phyloP scores from a whole-genome alignment of 2,797 vertebrate species.

The Rhincodon typus region DNA sequence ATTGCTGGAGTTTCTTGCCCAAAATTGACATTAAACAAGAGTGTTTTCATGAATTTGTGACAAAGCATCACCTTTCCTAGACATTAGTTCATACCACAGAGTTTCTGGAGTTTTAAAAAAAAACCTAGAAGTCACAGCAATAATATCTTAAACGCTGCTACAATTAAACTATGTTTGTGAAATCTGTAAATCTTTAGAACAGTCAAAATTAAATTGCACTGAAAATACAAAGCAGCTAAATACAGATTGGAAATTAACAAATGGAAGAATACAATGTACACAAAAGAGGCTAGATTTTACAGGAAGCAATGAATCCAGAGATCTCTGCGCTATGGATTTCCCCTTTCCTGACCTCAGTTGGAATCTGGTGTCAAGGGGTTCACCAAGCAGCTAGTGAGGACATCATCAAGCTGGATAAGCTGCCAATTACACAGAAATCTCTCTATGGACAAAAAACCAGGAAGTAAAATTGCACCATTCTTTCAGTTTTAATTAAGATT shows the following conservation, averaged over 20 bases:
- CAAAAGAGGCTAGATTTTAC: neutral
- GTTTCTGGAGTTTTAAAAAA: neutral
- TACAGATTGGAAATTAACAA: neutral
- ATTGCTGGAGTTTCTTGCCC: neutral
- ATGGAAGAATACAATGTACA: neutral
- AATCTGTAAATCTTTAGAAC: neutral
- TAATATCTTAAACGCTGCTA: neutral
- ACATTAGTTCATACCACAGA: neutral
- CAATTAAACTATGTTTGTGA: neutral
- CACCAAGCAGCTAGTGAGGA: neutral
- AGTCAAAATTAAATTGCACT: neutral
- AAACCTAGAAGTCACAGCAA: neutral
- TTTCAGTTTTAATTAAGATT: neutral
- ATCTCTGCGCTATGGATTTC: neutral
- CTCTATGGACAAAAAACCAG: neutral
- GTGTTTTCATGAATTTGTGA: neutral
- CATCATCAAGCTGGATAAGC: neutral
- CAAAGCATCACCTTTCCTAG: neutral
- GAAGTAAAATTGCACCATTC: neutral
- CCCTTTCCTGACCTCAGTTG: neutral
- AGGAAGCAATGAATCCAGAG: neutral
- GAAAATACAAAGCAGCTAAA: neutral
- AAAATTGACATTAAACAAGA: neutral
- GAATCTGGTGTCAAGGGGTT: neutral
- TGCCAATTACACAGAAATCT: neutral